Conservation (phyloP, 2,888 invertebrate species). For the Boloria euphrosyne region DNA sequence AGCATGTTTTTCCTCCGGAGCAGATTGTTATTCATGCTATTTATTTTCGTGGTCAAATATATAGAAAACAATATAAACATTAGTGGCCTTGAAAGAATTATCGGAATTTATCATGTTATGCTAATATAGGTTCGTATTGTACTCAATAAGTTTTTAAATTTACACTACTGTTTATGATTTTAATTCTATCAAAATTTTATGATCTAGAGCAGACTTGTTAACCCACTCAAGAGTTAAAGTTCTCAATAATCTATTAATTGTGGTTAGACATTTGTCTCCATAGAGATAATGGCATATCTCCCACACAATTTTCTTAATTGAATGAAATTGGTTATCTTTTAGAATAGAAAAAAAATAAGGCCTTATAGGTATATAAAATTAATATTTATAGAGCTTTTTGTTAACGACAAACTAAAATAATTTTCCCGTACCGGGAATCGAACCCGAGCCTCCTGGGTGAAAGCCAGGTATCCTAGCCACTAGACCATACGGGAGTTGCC, state of each 20-base stretch:
- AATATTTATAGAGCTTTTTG: not conserved
- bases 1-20: not conserved
- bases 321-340: not conserved
- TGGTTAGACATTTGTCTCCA: slow-evolving; percentile 21
- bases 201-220: slow-evolving; percentile 11
- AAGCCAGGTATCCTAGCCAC: slow-evolving; percentile 88
- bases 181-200: slow-evolving; percentile 9
- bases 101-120: not conserved
- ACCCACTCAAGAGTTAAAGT: slow-evolving; percentile 2
- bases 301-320: slow-evolving; percentile 7
- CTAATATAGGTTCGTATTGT: not conserved
- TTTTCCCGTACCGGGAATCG: slow-evolving; percentile 87
- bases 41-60: not conserved
- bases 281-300: slow-evolving; percentile 22
- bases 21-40: not conserved
- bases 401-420: not conserved
- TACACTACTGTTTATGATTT: no score
- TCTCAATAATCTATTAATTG: slow-evolving; percentile 23
- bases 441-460: slow-evolving; percentile 89
- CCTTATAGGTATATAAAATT: not conserved
- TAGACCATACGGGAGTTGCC: slow-evolving; percentile 82
- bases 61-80: slow-evolving; percentile 3
- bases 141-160: not conserved
- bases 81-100: slow-evolving; percentile 14
- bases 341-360: not conserved